Evolutionary conservation across 2,113 vertebrate genomes (phyloP).

Genomic region (Gobiocypris rarus): DNA sequence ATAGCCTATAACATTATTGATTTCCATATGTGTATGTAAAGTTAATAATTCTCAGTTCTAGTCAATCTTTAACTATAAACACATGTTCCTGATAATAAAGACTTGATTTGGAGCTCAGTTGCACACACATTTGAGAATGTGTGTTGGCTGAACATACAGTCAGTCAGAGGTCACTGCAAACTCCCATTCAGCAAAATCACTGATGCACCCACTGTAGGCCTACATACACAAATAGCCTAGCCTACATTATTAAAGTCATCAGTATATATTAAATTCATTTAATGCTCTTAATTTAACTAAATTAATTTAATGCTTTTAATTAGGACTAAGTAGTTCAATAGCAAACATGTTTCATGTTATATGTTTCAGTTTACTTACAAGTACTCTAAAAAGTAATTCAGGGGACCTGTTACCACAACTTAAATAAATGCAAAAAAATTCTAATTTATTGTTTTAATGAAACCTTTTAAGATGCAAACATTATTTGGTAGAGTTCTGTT

Average conservation of each 20-base stretch:
- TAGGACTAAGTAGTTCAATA: not conserved
- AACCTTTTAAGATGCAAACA: too few species aligned
- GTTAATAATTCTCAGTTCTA: constrained; percentile 20
- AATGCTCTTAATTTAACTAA: not conserved
- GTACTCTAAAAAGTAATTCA: too few species aligned
- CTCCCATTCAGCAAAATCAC: not conserved
- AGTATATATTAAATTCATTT: not conserved
- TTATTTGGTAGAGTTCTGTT: too few species aligned
- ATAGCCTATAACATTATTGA: not conserved
- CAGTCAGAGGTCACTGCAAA: not conserved
- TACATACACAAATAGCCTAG: not conserved
- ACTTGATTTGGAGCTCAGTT: not conserved
- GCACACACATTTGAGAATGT: not conserved
- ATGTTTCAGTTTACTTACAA: not conserved
- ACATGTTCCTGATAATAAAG: not conserved
- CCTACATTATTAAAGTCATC: not conserved
- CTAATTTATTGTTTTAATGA: too few species aligned
- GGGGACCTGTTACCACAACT: too few species aligned
- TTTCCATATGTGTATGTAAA: not conserved
- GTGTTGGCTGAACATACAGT: not conserved
- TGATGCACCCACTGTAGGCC: not conserved
- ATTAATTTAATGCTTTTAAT: not conserved
- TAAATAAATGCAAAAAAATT: too few species aligned
- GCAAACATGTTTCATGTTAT: not conserved
- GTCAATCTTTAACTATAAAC: constrained; percentile 21